Evolutionary conservation across 1,140 invertebrate species (phyloP).

Genomic region (Druon quercuslanigerum): DNA sequence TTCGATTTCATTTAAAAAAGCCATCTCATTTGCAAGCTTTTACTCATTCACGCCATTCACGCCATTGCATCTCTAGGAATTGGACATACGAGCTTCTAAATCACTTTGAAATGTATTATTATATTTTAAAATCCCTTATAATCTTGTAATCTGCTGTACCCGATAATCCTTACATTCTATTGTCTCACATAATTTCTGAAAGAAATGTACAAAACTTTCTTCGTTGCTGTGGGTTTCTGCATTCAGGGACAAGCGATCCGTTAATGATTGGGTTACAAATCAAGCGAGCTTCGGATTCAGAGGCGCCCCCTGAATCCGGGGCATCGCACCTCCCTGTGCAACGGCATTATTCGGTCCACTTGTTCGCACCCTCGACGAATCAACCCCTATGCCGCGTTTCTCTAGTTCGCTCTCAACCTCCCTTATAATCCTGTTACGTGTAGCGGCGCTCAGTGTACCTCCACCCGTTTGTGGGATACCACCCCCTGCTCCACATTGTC

Average conservation of each 20-base stretch:
- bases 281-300: constrained; percentile 7
- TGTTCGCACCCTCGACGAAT: constrained; percentile 19
- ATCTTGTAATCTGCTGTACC: no score
- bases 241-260: constrained; percentile 4
- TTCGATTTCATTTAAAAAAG: no score
- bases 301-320: constrained; percentile 12
- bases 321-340: constrained; percentile 18
- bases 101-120: no score
- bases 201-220: constrained; percentile 7
- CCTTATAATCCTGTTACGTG: constrained; percentile 11
- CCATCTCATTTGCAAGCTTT: no score
- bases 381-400: constrained; percentile 39
- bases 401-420: constrained; percentile 33
- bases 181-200: not conserved
- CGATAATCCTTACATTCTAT: not conserved
- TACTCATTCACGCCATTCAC: no score
- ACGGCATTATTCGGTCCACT: constrained; percentile 24
- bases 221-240: constrained; percentile 6
- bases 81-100: no score
- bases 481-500: not conserved
- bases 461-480: constrained; percentile 17
- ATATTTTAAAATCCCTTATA: no score
- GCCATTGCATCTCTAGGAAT: no score
- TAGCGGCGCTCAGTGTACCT: not conserved
- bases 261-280: constrained; percentile 30